These are phyloP conservation scores for Physocephala rufipes DNA, from an alignment of 2,888 invertebrate species.

Conservation along the genomic window DNA sequence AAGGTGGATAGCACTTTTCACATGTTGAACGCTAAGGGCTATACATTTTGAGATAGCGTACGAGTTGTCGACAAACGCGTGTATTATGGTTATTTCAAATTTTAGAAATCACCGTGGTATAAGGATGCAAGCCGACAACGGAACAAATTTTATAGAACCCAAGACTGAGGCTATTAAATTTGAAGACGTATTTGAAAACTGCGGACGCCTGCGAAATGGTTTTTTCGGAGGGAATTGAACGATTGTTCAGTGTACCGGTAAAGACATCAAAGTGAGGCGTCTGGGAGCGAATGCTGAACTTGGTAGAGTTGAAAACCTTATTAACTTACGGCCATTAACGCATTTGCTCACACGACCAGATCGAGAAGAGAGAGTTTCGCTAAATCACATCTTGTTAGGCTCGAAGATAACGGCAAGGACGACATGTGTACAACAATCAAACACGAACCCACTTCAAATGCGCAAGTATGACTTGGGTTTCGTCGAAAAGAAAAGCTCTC, in stretches of 20 bases:
- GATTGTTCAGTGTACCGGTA: conserved; percentile 2
- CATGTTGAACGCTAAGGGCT: conserved; percentile 37
- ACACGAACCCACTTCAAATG: background rate
- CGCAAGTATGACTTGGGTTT: too few species aligned
- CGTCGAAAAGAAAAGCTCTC: too few species aligned
- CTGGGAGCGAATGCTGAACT: conserved; percentile 13
- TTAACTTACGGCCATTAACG: conserved; percentile 33
- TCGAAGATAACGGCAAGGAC: conserved; percentile 18
- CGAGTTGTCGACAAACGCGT: conserved; percentile 41
- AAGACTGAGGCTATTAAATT: too few species aligned
- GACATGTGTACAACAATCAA: background rate
- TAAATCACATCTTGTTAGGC: too few species aligned
- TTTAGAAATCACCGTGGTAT: too few species aligned
- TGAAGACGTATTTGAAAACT: conserved; percentile 34
- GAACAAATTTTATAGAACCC: too few species aligned
- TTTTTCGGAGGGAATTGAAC: background rate
- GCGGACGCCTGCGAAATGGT: conserved; percentile 16
- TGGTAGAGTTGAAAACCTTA: conserved; percentile 26
- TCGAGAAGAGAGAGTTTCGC: conserved; percentile 31
- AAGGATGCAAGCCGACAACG: too few species aligned
- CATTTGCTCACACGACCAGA: conserved; percentile 26
- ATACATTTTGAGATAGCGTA: conserved; percentile 39
- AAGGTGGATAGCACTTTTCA: conserved; percentile 38
- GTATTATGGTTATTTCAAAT: too few species aligned
- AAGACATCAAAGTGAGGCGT: too few species aligned